Base-by-base conservation (phyloP, 2,888 invertebrate species). In the Caenorhabditis panamensis region DNA sequence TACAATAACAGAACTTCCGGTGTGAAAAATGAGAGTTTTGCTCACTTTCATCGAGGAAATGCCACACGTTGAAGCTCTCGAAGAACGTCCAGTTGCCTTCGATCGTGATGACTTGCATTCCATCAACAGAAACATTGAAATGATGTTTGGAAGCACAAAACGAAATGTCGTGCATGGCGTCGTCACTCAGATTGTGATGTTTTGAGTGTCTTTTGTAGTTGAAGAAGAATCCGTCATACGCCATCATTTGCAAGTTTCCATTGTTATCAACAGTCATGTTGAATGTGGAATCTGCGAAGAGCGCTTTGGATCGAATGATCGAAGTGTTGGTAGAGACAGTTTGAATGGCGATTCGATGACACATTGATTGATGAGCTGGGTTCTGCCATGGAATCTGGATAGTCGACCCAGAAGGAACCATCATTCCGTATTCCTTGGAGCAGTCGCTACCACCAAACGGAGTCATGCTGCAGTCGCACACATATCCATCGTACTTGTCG, bases 51-150 rank as follows among this genome's bases (percentile, higher is more conserved):
- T 89, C 89, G 3, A 89, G 61, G 66, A 90, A 87, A 18, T 83
- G 79, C 90, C 90, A 90, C 8, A 88, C 88, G 59, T 90, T 90
- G 64, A 90, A 85, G 20, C 76, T 79, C 41, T 86, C 79, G 79
- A 90, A 90, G 61, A 90, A 90, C 3, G 89, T 84, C 82, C 89
- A 90, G 76, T 90, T 90, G 49, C 90, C 90, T 41, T 87, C 84
- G 41, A 90, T 72, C 8, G 83, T 69, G 26, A 90, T 83, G n/a
- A 84, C 85, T 28, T 64, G 68, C 61, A 86, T 83, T 13, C 83
- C 88, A 71, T 90, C 89, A 5, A 89, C 87, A 22, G 84, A 85
- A 37, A 90, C 58, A 54, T 86, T 87, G 58, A 90, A 88, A 5
- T 82, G 79, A 20, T 83, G 81, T 31, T 78, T 77, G 1, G 85